A percentile compares a stretch with the other conserved stretches of the same genome.
Conservation (phyloP, 2,888 invertebrate species). For the Parnassius mnemosyne region DNA sequence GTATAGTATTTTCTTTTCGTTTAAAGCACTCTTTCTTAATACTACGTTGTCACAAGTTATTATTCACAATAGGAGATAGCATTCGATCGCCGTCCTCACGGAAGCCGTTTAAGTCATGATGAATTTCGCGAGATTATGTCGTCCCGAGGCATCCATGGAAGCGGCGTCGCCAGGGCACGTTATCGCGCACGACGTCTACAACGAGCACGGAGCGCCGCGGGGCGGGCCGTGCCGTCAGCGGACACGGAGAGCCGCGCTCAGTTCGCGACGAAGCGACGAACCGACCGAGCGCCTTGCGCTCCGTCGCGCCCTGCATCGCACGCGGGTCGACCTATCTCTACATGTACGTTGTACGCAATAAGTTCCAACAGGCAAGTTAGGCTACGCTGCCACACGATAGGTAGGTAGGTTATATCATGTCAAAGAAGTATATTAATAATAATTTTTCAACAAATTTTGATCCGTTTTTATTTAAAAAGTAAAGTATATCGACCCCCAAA, state of each 20-base stretch:
- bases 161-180: conserved; percentile 41
- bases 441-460: not conserved
- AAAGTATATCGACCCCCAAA: conserved; percentile 75
- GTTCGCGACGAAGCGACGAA: conserved; percentile 69
- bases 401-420: not conserved
- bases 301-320: conserved; percentile 50
- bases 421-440: not conserved
- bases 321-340: conserved; percentile 72
- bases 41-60: conserved; percentile 24
- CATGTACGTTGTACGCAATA: conserved; percentile 57
- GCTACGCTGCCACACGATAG: conserved; percentile 20
- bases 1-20: conserved; percentile 1
- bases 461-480: conserved; percentile 30
- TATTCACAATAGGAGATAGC: conserved; percentile 25
- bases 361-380: conserved; percentile 28
- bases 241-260: conserved; percentile 67
- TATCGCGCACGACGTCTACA: conserved; percentile 54
- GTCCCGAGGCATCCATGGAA: conserved; percentile 41
- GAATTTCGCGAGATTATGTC: conserved; percentile 54
- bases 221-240: conserved; percentile 46
- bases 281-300: conserved; percentile 69
- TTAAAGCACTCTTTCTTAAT: conserved; percentile 19
- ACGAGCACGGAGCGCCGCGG: conserved; percentile 38
- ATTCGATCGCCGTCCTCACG: conserved; percentile 36
- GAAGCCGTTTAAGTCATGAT: conserved; percentile 55